These are phyloP conservation scores for Hofmannophila pseudospretella DNA, from an alignment of 2,888 invertebrate genomes.

Conservation along the genomic window DNA sequence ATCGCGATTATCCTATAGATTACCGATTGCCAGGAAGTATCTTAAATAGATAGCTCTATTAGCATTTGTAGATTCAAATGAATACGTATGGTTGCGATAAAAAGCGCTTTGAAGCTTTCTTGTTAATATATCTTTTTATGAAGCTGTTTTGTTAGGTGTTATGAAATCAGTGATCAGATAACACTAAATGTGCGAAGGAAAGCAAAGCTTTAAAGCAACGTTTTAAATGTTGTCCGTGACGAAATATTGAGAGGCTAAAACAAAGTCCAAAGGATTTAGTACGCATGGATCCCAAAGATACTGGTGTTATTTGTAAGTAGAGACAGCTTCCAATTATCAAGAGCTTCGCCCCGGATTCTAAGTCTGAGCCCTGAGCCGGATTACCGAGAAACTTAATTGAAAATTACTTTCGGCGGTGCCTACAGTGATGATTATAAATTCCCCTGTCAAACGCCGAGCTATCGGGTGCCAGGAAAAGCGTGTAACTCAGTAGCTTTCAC, in stretches of 20 bases:
- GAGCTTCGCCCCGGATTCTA: constrained; percentile 51
- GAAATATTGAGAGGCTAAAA: too few relatives aligned
- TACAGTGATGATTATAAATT: constrained; percentile 58
- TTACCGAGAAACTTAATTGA: constrained; percentile 72
- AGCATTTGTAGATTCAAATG: constrained; percentile 22
- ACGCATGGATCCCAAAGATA: too few relatives aligned
- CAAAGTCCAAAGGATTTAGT: too few relatives aligned
- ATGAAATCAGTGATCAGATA: too few relatives aligned
- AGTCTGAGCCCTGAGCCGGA: constrained; percentile 57
- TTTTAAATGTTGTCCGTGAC: too few relatives aligned
- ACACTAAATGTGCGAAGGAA: too few relatives aligned
- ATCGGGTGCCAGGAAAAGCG: constrained; percentile 34
- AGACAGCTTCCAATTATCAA: constrained; percentile 64
- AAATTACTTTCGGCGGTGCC: constrained; percentile 65
- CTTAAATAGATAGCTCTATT: constrained; percentile 40
- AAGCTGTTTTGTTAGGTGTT: constrained; percentile 33
- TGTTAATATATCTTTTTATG: not conserved
- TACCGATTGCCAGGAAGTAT: constrained; percentile 46
- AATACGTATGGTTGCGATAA: not conserved
- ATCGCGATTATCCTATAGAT: constrained; percentile 51
- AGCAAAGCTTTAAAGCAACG: too few relatives aligned
- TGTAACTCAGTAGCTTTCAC: constrained; percentile 52
- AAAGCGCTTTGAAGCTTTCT: not conserved
- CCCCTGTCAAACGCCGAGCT: constrained; percentile 49
- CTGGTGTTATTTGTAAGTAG: too few relatives aligned